phyloP scores from a whole-genome alignment of 2,888 invertebrate species.

The Lacanobia wlatinum region DNA sequence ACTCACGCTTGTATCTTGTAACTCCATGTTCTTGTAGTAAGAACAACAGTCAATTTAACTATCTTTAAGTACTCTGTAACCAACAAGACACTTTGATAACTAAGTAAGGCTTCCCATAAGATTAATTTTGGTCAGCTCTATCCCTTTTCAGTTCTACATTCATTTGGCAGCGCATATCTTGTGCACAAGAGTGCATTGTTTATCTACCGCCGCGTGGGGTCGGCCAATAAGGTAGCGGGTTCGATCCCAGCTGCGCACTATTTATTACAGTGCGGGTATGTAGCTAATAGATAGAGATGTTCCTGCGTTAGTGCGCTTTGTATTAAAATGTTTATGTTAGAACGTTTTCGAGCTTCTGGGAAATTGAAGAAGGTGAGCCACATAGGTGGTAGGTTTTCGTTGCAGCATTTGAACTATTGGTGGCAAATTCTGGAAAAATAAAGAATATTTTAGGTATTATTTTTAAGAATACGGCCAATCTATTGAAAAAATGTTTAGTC shows the following conservation, averaged over 20 bases:
- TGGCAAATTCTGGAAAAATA: too few species aligned
- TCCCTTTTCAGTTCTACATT: slow-evolving; percentile 59
- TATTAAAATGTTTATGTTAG: slow-evolving; percentile 54
- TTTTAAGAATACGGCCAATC: too few species aligned
- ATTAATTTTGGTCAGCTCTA: slow-evolving; percentile 51
- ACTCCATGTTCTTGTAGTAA: neutral
- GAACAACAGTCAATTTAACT: too few species aligned
- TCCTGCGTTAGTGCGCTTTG: slow-evolving; percentile 49
- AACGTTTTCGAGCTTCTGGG: slow-evolving; percentile 28
- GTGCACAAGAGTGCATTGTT: slow-evolving; percentile 78
- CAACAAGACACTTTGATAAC: neutral
- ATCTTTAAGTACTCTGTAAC: neutral
- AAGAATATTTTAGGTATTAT: too few species aligned
- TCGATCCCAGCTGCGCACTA: slow-evolving; percentile 70
- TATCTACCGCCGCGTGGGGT: slow-evolving; percentile 81
- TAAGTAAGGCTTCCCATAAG: neutral
- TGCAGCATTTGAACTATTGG: too few species aligned
- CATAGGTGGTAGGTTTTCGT: neutral
- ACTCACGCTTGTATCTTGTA: too few species aligned
- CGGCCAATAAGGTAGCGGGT: slow-evolving; percentile 83
- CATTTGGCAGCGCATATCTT: slow-evolving; percentile 78
- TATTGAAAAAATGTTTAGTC: too few species aligned
- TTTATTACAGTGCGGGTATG: slow-evolving; percentile 69
- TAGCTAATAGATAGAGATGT: slow-evolving; percentile 64
- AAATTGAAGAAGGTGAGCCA: neutral